Conservation (phyloP, 2,888 invertebrate genomes). For the Caenorhabditis sulstoni region DNA sequence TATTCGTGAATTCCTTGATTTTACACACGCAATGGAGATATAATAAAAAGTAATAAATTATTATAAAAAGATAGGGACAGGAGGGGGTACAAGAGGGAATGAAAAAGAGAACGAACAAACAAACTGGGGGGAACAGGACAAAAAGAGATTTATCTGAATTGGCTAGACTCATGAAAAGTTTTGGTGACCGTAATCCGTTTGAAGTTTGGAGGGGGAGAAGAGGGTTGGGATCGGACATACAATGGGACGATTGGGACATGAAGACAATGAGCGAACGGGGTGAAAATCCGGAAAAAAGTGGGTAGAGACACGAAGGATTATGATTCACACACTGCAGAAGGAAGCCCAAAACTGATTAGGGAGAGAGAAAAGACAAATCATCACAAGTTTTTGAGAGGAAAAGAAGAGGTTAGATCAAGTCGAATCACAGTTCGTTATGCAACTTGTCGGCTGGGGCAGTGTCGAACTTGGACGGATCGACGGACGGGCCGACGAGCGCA, state of each 20-base stretch:
- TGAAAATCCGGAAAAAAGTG: conserved; percentile 30
- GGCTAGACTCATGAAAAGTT: conserved; percentile 49
- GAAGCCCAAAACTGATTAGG: conserved; percentile 49
- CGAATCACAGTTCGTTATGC: conserved; percentile 58
- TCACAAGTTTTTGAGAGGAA: conserved; percentile 36
- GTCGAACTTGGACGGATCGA: conserved; percentile 59
- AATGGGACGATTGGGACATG: conserved; percentile 47
- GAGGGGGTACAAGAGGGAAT: conserved; percentile 21
- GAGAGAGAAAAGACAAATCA: conserved; percentile 31
- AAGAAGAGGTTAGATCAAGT: conserved; percentile 25
- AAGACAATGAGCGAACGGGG: conserved; percentile 47
- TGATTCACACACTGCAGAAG: conserved; percentile 47
- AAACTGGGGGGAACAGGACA: conserved; percentile 27
- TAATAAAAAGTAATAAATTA: conserved; percentile 49
- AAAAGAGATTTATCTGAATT: conserved; percentile 13
- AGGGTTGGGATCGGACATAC: conserved; percentile 28
- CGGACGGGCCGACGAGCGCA: conserved; percentile 84
- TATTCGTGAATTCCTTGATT: conserved; percentile 36
- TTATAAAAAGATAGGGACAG: conserved; percentile 32
- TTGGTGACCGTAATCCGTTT: conserved; percentile 47
- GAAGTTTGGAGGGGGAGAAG: conserved; percentile 10
- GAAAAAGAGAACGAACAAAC: background rate
- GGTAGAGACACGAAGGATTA: conserved; percentile 48
- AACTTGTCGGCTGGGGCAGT: conserved; percentile 32
- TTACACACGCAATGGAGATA: conserved; percentile 48